phyloP scores from a whole-genome alignment of 2,797 vertebrate species.

The Arnoldichthys spilopterus region DNA sequence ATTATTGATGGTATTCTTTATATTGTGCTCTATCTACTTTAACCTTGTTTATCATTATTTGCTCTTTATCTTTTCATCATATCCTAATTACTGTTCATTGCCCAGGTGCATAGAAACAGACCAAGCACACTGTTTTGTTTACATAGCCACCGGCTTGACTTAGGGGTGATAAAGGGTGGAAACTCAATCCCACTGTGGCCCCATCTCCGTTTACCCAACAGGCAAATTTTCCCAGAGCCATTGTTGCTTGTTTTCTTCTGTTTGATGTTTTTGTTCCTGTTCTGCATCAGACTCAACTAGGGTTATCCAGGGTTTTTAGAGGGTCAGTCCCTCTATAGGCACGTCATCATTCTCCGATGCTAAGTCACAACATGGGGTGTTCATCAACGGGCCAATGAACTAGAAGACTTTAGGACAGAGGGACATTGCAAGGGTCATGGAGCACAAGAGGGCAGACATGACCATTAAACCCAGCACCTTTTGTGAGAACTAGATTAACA shows the following conservation, averaged over 20 bases:
- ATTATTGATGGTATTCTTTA: background rate
- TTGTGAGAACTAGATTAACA: conserved; percentile 32
- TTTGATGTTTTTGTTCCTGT: conserved; percentile 37
- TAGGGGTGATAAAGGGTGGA: conserved; percentile 13
- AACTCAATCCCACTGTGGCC: background rate
- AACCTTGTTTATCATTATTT: background rate
- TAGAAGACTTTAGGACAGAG: background rate
- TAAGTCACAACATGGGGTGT: conserved; percentile 2
- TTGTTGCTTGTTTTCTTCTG: conserved; percentile 26
- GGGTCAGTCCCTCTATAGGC: background rate
- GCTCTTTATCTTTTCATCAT: conserved; percentile 17
- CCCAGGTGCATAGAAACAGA: background rate
- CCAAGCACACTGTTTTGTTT: conserved; percentile 28
- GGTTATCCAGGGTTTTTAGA: background rate
- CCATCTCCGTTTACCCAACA: conserved; percentile 16
- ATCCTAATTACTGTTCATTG: background rate
- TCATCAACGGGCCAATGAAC: conserved; percentile 30
- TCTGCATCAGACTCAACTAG: background rate
- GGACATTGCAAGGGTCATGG: background rate
- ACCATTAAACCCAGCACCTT: conserved; percentile 23
- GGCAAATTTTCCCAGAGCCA: conserved; percentile 13
- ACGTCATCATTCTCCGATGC: background rate
- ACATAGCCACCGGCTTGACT: background rate
- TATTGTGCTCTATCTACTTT: background rate
- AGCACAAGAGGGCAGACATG: conserved; percentile 16